Base-by-base conservation (phyloP, 2,113 vertebrate species). In the Phalacrocorax brasilianus region DNA sequence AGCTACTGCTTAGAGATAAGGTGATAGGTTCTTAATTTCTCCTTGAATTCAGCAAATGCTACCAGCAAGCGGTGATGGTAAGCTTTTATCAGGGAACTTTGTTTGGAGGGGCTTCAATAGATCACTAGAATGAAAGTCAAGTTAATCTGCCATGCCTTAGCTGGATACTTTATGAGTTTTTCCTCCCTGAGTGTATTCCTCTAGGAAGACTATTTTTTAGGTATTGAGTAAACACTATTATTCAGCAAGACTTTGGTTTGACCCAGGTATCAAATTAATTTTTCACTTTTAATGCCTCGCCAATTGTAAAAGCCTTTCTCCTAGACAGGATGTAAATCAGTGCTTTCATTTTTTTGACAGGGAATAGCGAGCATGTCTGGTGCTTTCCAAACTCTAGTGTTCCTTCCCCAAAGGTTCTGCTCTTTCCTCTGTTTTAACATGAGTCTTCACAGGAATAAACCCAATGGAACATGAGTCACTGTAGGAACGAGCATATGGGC, bases 401-500 rank as follows among this genome's bases (percentile, higher is more conserved):
- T 80, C 63, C 61, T 59, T 20, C 63, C 75, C 30, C 47, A 28
- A 74, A 71, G 67, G 27, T 53, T 45, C 87, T 87, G 45, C 53
- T 88, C 62, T 78, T 72, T 75, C 44, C 83, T 86, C 72, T 58
- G 35, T 30, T 87, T 85, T 9, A 73, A 66, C 45, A 30, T 38
- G 3, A 58, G 23, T 53, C 72, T 80, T 77, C 63, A 13, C 38
- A 55, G 91, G 88, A 94, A 67, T 33, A 75, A 94, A 22, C 71
- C 71, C 75, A 14, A 15, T 38, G 84, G 95, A 89, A 92, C 67
- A 78, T 78, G 84, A 95, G 92, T 96, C 86, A 93, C 62, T 47
- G 84, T 26, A 80, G 95, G 95, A 95, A 33, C 88, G 67, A 78
- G 91, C 4, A 0, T 24, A 14, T 0, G 70, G 88, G 77, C 17